Percentiles rank a stretch among this genome's conserved stretches.
These are phyloP conservation scores for Ditula angustiorana DNA, from an alignment of 2,888 invertebrate genomes.

Conservation along the genomic window DNA sequence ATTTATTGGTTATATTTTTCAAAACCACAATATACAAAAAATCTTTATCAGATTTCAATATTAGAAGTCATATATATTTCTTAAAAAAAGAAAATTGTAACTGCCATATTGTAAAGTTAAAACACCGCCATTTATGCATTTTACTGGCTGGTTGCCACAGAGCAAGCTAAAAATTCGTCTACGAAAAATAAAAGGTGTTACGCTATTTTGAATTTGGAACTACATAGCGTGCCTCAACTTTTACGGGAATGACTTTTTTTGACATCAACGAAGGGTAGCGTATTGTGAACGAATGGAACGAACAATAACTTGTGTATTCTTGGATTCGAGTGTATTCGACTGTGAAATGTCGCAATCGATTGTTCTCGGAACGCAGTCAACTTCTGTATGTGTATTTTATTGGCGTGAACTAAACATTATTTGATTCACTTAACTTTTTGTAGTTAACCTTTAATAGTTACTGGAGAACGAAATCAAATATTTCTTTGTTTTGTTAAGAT, in stretches of 20 bases:
- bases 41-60: too few relatives aligned
- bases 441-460: not conserved
- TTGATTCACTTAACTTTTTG: not conserved
- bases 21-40: too few relatives aligned
- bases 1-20: too few relatives aligned
- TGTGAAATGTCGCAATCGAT: conserved; percentile 29
- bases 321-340: conserved; percentile 26
- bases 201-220: conserved; percentile 68
- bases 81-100: too few relatives aligned
- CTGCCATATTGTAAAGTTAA: not conserved
- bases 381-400: not conserved
- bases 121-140: conserved; percentile 24
- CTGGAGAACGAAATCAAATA: not conserved
- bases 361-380: conserved; percentile 10
- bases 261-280: conserved; percentile 32
- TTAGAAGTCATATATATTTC: too few relatives aligned
- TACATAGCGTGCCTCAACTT: conserved; percentile 58
- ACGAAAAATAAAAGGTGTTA: conserved; percentile 72
- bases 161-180: conserved; percentile 66
- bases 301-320: conserved; percentile 36
- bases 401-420: too few relatives aligned
- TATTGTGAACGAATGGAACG: conserved; percentile 22
- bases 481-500: too few relatives aligned
- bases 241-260: conserved; percentile 37
- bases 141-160: conserved; percentile 73